Evolutionary conservation across 2,113 vertebrate genomes (phyloP).

Genomic region (Phylloscopus whistleri): DNA sequence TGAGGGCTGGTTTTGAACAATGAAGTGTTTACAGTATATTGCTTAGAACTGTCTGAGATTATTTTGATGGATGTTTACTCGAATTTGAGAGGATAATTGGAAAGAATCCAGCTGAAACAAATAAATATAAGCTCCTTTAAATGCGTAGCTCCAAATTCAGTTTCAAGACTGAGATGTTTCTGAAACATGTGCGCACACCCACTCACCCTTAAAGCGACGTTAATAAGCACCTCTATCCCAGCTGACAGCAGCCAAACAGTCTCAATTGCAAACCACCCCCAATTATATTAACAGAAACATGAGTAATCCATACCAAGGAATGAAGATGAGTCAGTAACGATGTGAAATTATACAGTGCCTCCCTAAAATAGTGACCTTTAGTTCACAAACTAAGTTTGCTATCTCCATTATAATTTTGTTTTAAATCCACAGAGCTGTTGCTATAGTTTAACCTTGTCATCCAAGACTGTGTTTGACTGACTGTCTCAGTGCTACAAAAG

Average conservation of each 20-base stretch:
- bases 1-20: neutral
- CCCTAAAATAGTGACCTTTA: slow-evolving; percentile 35
- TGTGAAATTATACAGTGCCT: slow-evolving; percentile 9
- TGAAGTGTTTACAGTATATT: neutral
- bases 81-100: neutral
- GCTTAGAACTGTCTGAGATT: neutral
- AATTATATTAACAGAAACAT: slow-evolving; percentile 59
- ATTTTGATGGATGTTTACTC: neutral
- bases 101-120: neutral
- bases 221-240: slow-evolving; percentile 43
- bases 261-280: slow-evolving; percentile 50
- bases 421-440: neutral
- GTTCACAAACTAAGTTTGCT: neutral
- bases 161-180: slow-evolving; percentile 18
- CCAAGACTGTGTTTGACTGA: neutral
- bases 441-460: neutral
- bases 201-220: neutral
- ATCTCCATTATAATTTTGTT: neutral
- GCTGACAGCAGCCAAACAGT: slow-evolving; percentile 59
- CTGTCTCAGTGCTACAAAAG: neutral
- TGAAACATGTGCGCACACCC: slow-evolving; percentile 11
- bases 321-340: slow-evolving; percentile 45
- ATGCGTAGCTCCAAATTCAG: neutral
- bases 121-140: neutral
- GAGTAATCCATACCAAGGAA: slow-evolving; percentile 50